These are phyloP conservation scores for Sepiola atlantica DNA, from an alignment of 2,888 invertebrate species.

Conservation along the genomic window DNA sequence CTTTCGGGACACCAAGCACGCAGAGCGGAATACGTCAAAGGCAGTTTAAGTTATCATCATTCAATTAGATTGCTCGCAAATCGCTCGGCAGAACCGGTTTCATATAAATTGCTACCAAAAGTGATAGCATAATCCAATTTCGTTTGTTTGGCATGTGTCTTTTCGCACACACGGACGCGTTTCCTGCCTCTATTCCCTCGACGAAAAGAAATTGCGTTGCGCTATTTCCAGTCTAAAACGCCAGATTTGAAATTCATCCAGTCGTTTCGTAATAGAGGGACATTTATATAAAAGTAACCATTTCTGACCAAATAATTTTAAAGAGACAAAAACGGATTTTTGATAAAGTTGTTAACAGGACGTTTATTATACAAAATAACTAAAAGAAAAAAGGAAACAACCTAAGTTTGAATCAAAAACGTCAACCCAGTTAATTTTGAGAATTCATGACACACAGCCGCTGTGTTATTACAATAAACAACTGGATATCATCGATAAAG, in stretches of 20 bases:
- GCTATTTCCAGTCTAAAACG: not conserved
- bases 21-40: not conserved
- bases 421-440: no score
- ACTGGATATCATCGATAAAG: no score
- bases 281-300: not conserved
- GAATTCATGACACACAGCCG: no score
- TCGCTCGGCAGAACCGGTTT: not conserved
- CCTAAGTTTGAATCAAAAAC: no score
- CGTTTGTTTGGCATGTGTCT: not conserved
- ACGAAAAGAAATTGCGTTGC: no score
- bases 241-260: no score
- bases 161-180: not conserved
- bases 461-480: no score
- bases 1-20: not conserved
- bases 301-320: not conserved
- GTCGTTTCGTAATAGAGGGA: no score
- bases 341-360: no score
- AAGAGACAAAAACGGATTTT: not conserved
- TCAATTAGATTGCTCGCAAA: not conserved
- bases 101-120: not conserved
- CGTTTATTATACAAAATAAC: no score
- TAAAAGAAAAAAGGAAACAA: no score
- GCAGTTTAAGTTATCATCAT: not conserved
- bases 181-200: not conserved
- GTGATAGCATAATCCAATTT: not conserved